Base-by-base conservation (phyloP, 2,888 invertebrate genomes). In the Bugula neritina region DNA sequence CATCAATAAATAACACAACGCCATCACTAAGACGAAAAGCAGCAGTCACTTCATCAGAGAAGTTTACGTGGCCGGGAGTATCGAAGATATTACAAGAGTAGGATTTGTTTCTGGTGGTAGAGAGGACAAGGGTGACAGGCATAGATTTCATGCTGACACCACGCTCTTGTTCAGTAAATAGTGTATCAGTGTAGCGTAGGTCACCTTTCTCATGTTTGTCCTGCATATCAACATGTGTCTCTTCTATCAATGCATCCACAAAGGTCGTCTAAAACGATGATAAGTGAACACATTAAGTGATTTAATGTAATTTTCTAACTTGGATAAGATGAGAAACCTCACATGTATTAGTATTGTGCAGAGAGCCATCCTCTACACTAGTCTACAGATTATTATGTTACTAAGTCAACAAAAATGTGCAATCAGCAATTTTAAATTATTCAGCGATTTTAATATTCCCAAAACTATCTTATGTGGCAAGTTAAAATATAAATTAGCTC, bases 31-130 rank as follows among this genome's bases (percentile, higher is more conserved):
- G 87, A 74, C 99, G 89, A 87, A 96, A 91, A 0, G 97, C 94
- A 1, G 99, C 97, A 0, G 98, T 96, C 1, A 93, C 95, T 86
- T 99, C 99, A 86, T 99, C 99, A 35, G 97, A 97, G 84, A 98
- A 99, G 84, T 99, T 99, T 0, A 99, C 98, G 86, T 99, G 99
- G 0, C 87, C 87, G 73, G 88, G 99, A 0, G 98, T 96, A 81
- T 99, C 99, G 85, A 97, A 94, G 72, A 99, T 89, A 81, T 99
- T 99, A 80, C 99, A 87, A 54, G 99, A 87, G 84, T 91, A 97
- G n/a, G 96, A 97, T 85, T 99, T 99, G 73, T 92, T 91, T 81
- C 93, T 92, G 0, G 94, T 90, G 83, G 97, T 95, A 78, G 93
- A 95, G 74, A 99, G 86, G 0, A 99, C 89, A 1, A 99, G 86